Percentiles rank a stretch among this genome's conserved stretches.
Conservation (phyloP, 2,888 invertebrate genomes). For the Melikaiella ostensackeni region DNA sequence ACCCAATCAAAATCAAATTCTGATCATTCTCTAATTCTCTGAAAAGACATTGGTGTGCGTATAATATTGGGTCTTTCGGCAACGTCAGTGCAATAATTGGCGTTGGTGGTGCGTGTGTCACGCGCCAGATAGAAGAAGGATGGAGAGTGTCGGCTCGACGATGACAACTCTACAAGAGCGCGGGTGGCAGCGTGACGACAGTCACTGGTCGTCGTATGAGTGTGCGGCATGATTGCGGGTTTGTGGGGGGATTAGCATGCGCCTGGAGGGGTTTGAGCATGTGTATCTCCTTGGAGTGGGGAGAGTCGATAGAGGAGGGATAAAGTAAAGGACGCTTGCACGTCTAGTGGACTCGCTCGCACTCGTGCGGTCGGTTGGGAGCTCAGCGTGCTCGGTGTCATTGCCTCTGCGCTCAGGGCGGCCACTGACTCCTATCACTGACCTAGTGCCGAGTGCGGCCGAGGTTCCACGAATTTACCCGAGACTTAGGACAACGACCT, state of each 20-base stretch:
- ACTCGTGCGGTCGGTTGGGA: constrained; percentile 41
- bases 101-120: constrained; percentile 38
- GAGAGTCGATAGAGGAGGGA: constrained; percentile 12
- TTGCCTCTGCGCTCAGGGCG: constrained; percentile 77
- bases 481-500: constrained; percentile 71
- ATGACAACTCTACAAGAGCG: constrained; percentile 53
- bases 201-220: constrained; percentile 7
- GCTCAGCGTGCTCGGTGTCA: constrained; percentile 74
- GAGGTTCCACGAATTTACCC: constrained; percentile 63
- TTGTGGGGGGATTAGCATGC: constrained; percentile 10
- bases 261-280: constrained; percentile 29
- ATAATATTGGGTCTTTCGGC: neutral
- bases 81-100: constrained; percentile 45
- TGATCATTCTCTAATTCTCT: neutral
- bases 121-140: constrained; percentile 44
- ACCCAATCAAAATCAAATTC: neutral
- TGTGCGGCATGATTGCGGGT: neutral
- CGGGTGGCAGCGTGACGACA: constrained; percentile 27
- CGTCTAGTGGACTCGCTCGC: constrained; percentile 35
- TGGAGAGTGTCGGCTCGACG: constrained; percentile 53
- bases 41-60: neutral
- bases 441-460: constrained; percentile 75
- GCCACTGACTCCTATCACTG: constrained; percentile 78
- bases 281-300: constrained; percentile 8
- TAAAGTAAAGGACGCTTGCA: constrained; percentile 1